Evolutionary conservation across 2,113 vertebrate species (phyloP), one percentile per base, ranked within the genome.

Genomic region (Alaudala cheleensis): DNA sequence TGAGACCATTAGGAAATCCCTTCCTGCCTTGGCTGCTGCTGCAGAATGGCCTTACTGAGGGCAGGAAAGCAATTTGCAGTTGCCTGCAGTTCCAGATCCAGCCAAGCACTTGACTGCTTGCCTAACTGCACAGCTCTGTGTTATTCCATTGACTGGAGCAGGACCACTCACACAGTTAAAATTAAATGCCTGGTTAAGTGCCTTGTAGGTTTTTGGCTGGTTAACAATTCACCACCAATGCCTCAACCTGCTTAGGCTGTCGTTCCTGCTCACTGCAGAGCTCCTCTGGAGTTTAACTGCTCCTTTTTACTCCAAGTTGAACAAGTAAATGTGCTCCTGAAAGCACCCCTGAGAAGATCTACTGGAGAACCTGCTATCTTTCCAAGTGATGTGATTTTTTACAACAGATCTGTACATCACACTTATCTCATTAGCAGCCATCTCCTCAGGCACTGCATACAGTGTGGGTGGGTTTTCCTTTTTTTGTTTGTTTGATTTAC

Each of bases 371-470:
- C 40, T 53, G 62, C 56, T 93, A 26, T 72, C 88, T 84, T 71
- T 60, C 80, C 83, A 67, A 37, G 76, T 90, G 92, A 71, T 1
- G 64, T 69, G 69, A 65, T 81, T 83, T 84, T 92, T 88, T 39
- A 3, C 71, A 84, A 23, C 67, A 60, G 88, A 81, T 39, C 67
- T 50, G 71, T 78, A 72, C 70, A 94, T 92, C 93, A 51, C 87
- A 66, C 95, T 93, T 92, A 93, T 3, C 88, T 96, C 88, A 81
- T 96, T 83, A 93, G 76, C 90, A 93, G 44, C 56, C 49, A 57
- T 81, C 88, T 88, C 90, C 88, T 90, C 80, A 76, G 88, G 92
- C 93, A 69, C 60, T 18, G 42, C 69, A 60, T 64, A 81, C 76
- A 40, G 20, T 4, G 88, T 95, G 88, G 93, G 95, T 94, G 92